Evolutionary conservation across 2,888 invertebrate genomes (phyloP).

Genomic region (Anticlea derivata): DNA sequence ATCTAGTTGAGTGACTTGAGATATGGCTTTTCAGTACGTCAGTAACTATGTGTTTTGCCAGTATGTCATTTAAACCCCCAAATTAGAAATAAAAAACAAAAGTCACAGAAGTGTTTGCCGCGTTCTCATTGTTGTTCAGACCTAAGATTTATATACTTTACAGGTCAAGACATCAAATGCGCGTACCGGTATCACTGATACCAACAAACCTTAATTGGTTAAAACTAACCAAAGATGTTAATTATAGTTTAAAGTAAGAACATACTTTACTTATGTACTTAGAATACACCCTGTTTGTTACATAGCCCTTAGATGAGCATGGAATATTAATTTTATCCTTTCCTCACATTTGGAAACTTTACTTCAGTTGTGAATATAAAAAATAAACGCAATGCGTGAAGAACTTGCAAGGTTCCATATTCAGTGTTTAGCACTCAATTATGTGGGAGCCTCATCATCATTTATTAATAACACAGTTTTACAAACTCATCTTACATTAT

Average conservation of each 20-base stretch:
- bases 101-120: neutral
- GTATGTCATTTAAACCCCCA: too few relatives aligned
- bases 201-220: conserved; percentile 72
- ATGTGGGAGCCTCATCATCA: neutral
- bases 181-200: conserved; percentile 74
- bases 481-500: neutral
- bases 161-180: conserved; percentile 74
- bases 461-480: neutral
- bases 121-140: conserved; percentile 14
- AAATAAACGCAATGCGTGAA: conserved; percentile 5
- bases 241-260: conserved; percentile 65
- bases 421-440: conserved; percentile 5
- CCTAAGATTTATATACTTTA: conserved; percentile 58
- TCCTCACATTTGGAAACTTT: conserved; percentile 7
- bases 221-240: conserved; percentile 56
- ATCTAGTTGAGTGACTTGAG: conserved; percentile 1
- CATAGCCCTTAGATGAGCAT: conserved; percentile 52
- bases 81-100: too few relatives aligned
- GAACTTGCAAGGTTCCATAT: conserved; percentile 4
- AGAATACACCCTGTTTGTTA: conserved; percentile 48
- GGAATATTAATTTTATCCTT: conserved; percentile 27
- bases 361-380: neutral
- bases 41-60: too few relatives aligned
- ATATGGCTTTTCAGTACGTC: conserved; percentile 9
- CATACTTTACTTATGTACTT: conserved; percentile 39